Percentiles rank a stretch among this genome's conserved stretches.
Evolutionary conservation across 1,140 invertebrate species (phyloP).

Genomic region (Drosophila lacteicornis): DNA sequence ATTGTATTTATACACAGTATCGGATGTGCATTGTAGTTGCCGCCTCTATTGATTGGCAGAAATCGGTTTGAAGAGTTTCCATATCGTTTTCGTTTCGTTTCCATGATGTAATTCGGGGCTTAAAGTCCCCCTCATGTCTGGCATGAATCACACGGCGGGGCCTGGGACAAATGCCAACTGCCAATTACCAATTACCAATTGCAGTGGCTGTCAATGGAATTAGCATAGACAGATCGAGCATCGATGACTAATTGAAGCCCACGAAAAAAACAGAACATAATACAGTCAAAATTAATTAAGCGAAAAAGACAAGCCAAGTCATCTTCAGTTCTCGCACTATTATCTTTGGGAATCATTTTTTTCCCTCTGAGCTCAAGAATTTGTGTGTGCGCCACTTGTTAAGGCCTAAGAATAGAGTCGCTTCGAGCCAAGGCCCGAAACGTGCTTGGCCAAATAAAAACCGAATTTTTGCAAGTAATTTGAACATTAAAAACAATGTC

Average conservation of each 20-base stretch:
- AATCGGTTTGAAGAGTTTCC: constrained; percentile 37
- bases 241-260: constrained; percentile 54
- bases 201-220: constrained; percentile 42
- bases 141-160: constrained; percentile 51
- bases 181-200: constrained; percentile 40
- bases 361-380: constrained; percentile 13
- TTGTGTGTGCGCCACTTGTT: constrained; percentile 35
- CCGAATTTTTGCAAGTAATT: constrained; percentile 74
- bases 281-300: constrained; percentile 46
- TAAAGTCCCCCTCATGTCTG: constrained; percentile 8
- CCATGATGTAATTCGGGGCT: constrained; percentile 65
- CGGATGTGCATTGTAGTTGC: constrained; percentile 53
- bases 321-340: constrained; percentile 30
- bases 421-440: constrained; percentile 47
- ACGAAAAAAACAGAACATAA: constrained; percentile 37
- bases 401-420: constrained; percentile 44
- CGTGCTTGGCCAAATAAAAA: constrained; percentile 58
- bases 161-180: constrained; percentile 21
- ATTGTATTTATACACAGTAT: constrained; percentile 38
- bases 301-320: constrained; percentile 32
- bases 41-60: constrained; percentile 48
- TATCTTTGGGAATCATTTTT: constrained; percentile 29
- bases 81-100: constrained; percentile 17
- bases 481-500: constrained; percentile 71
- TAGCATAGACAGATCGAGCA: constrained; percentile 64